These are phyloP conservation scores for Coenobita brevimanus DNA, from an alignment of 1,140 invertebrate species.

Conservation along the genomic window DNA sequence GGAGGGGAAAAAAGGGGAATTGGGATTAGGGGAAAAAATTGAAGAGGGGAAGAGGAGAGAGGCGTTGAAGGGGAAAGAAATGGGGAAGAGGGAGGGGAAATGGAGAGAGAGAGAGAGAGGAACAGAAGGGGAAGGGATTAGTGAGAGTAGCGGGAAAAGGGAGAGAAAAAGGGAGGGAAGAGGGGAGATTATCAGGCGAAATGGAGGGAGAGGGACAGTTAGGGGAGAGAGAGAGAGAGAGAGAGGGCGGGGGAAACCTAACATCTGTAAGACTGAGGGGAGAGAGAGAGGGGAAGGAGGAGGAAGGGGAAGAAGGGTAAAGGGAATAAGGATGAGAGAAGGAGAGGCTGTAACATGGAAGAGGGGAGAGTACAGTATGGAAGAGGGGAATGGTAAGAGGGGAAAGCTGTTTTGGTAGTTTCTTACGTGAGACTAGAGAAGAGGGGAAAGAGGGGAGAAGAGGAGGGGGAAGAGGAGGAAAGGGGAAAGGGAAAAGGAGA, in stretches of 20 bases:
- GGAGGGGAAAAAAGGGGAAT: too few species aligned
- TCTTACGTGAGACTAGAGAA: not conserved
- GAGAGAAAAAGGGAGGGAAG: not conserved
- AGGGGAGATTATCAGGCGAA: not conserved
- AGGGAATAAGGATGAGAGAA: too few species aligned
- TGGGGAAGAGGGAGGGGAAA: not conserved
- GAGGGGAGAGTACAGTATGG: too few species aligned
- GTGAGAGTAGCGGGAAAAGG: not conserved
- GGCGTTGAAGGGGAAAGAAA: not conserved
- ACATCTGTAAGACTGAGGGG: too few species aligned
- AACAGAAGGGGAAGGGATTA: too few species aligned
- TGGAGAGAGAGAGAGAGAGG: not conserved
- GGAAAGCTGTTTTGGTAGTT: not conserved
- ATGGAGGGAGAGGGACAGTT: not conserved
- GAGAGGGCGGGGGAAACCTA: too few species aligned
- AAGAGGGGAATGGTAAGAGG: not conserved
- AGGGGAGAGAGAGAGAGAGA: not conserved
- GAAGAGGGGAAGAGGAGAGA: conserved; percentile 4
- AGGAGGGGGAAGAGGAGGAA: not conserved
- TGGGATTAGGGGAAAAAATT: too few species aligned
- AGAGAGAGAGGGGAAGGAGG: not conserved
- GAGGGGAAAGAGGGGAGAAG: not conserved
- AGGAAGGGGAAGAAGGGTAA: not conserved
- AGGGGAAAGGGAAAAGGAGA: not conserved
- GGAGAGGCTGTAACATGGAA: not conserved